Base-by-base conservation (phyloP, 1,140 invertebrate genomes). In the Trichonephila clavipes region DNA sequence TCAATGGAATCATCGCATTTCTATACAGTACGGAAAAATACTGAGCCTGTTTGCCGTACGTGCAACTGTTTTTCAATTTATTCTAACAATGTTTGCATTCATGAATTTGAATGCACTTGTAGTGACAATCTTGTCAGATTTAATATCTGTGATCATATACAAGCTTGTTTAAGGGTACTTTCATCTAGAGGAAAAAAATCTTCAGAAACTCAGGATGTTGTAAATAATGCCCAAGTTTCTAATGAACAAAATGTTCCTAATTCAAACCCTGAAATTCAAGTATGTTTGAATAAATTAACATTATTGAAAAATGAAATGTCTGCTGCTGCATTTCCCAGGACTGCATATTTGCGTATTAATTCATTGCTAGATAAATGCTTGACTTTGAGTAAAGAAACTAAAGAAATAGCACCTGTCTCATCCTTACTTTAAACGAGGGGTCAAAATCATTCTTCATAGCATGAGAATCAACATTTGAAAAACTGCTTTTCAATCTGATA, bases 81-180 rank as follows among this genome's bases (percentile, higher is more conserved):
- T 34, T 77, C 40, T 34, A 72, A 34, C 1, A 62, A n/a, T 24
- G 59, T 77, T 34, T 87, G 91, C 21, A 59, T 93, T 28, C 82
- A 86, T 59, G 21, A 34, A 21, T 93, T 34, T 88, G 61, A 72
- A 16, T 87, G 82, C n/a, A 59, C 91, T 19, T 93, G 91, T 24
- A n/a, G 24, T 18, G 91, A 93, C 69, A 81, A 62, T 66, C 40
- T 85, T 14, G 21, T 92, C 28, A 83, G 28, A 44, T 59, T 40
- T 16, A 92, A 92, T 58, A 85, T 92, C 2, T 85, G 91, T 77
- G 86, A 93, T 16, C 83, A 93, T 58, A 93, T 93, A 51, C 91
- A 87, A 18, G 91, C 91, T 59, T 89, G 87, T n/a, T 18, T 69
- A 4, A 89, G 51, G 51, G 51, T 51, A 51, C 51, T 51, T 51